Evolutionary conservation across 2,888 invertebrate genomes (phyloP).

Genomic region (Melieria crassipennis): DNA sequence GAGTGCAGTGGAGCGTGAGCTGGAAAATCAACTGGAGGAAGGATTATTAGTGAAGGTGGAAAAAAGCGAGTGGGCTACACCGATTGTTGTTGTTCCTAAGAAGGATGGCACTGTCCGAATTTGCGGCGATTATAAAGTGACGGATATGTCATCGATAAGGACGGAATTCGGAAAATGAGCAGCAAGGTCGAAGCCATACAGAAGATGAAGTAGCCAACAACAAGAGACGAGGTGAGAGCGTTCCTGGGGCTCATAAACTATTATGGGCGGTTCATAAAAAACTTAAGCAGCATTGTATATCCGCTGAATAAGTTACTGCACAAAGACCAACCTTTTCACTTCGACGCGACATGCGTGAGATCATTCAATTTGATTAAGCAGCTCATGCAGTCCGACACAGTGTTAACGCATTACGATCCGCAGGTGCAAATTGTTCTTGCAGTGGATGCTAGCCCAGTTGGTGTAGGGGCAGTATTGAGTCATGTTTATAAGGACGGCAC

Average conservation of each 20-base stretch:
- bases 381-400: slow-evolving; percentile 41
- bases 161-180: slow-evolving; percentile 52
- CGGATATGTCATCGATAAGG: slow-evolving; percentile 43
- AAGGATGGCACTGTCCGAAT: slow-evolving; percentile 45
- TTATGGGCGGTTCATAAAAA: neutral
- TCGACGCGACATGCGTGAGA: no score
- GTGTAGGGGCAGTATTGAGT: slow-evolving; percentile 54
- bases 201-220: slow-evolving; percentile 9
- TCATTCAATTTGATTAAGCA: slow-evolving; percentile 35
- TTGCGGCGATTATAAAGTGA: slow-evolving; percentile 47
- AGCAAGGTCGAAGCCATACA: slow-evolving; percentile 6
- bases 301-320: slow-evolving; percentile 9
- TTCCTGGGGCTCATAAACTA: neutral
- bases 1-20: slow-evolving; percentile 39
- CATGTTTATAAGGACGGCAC: slow-evolving; percentile 42
- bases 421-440: slow-evolving; percentile 41
- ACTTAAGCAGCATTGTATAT: slow-evolving; percentile 5
- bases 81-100: no score
- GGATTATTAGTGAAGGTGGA: slow-evolving; percentile 42
- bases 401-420: slow-evolving; percentile 49
- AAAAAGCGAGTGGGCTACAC: slow-evolving; percentile 45
- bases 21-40: slow-evolving; percentile 31
- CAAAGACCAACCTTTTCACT: neutral
- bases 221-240: slow-evolving; percentile 7
- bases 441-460: slow-evolving; percentile 50